These are phyloP conservation scores for Cisticola juncidis DNA, from an alignment of 2,113 vertebrate species.

Conservation along the genomic window DNA sequence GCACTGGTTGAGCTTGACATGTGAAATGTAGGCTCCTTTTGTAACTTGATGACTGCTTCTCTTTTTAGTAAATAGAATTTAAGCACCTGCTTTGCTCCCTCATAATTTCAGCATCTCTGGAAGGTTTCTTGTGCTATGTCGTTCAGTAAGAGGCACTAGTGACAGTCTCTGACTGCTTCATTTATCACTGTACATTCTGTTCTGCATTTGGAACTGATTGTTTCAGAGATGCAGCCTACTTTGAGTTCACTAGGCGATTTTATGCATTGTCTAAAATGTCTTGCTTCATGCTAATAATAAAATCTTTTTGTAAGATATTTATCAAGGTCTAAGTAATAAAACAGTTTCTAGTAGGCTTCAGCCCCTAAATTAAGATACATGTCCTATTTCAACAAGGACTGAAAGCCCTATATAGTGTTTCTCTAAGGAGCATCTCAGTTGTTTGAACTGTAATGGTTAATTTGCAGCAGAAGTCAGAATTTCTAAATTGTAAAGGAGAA, in stretches of 20 bases:
- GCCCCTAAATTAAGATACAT: neutral
- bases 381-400: neutral
- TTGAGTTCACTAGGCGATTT: neutral
- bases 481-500: conserved; percentile 31
- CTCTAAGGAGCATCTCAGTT: neutral
- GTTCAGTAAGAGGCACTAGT: neutral
- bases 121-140: conserved; percentile 8
- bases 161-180: neutral
- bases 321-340: neutral
- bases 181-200: conserved; percentile 29
- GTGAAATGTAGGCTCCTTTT: conserved; percentile 1
- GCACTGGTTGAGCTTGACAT: neutral
- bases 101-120: conserved; percentile 48
- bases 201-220: conserved; percentile 11
- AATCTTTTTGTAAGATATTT: neutral
- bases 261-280: neutral
- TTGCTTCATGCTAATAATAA: neutral
- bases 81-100: conserved; percentile 34
- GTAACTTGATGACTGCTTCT: neutral
- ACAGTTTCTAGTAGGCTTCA: neutral
- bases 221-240: neutral
- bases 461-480: neutral
- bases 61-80: conserved; percentile 41
- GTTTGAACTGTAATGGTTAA: neutral
- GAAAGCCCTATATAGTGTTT: neutral